These are phyloP conservation scores for Metridium senile DNA, from an alignment of 92 coral and sea anemone genomes.

Conservation along the genomic window DNA sequence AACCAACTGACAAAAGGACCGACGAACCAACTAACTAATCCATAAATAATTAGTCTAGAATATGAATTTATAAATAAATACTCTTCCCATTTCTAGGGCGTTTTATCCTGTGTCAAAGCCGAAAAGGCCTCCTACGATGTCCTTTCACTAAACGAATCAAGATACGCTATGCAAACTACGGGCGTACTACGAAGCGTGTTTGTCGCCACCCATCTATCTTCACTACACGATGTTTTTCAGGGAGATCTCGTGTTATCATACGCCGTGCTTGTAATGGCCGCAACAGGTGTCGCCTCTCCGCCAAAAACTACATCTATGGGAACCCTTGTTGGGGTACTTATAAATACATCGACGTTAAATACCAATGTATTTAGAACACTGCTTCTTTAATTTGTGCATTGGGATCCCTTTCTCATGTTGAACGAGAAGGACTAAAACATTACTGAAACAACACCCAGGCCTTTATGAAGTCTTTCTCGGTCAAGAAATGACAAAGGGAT, in stretches of 20 bases:
- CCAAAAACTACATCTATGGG: slow-evolving; percentile 56
- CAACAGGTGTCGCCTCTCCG: slow-evolving; percentile 38
- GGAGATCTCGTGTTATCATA: slow-evolving; percentile 26
- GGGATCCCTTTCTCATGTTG: neutral
- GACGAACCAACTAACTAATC: neutral
- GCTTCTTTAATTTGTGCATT: neutral
- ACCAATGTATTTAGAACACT: slow-evolving; percentile 7
- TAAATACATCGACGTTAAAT: slow-evolving; percentile 54
- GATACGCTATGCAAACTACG: slow-evolving; percentile 51
- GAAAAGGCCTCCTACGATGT: slow-evolving; percentile 34
- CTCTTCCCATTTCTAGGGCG: neutral
- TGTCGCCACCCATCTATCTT: slow-evolving; percentile 42
- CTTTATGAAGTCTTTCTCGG: no score
- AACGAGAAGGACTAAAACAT: no score
- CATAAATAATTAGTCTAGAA: no score
- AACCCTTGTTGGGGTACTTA: slow-evolving; percentile 49
- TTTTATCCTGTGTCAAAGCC: slow-evolving; percentile 34
- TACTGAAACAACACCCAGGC: no score
- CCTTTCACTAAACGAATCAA: slow-evolving; percentile 28
- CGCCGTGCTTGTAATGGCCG: slow-evolving; percentile 60
- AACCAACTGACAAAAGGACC: no score
- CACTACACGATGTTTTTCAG: slow-evolving; percentile 45
- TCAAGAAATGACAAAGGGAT: no score
- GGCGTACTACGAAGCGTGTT: slow-evolving; percentile 38
- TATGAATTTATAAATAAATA: no score